Evolutionary conservation across 1,140 invertebrate genomes (phyloP), one percentile per base, ranked within the genome.

Genomic region (Adelges cooleyi): DNA sequence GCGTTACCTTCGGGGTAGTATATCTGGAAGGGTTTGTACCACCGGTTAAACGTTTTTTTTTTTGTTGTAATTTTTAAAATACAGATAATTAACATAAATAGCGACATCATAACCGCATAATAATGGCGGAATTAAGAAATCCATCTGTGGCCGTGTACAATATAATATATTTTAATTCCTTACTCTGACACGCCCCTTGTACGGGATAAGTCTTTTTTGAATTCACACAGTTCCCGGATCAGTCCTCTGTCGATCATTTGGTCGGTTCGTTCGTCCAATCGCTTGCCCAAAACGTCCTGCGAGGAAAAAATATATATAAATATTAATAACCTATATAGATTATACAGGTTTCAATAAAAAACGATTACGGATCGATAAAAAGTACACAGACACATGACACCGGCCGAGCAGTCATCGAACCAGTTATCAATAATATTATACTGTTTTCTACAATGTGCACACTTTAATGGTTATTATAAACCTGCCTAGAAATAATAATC

Each of bases 241-340:
- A 62, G n/a, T 48, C 56, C 56, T 3, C 56, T 46, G 27, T 62
- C 42, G 1, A 48, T 42, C 56, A 62, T 62, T 17, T 62, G 38
- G 27, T 62, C 56, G 2, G 42, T 33, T 22, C 56, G 56, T 13
- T 29, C 2, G 11, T 62, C 56, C 17, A 62, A 18, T 3, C 56
- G 38, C 1, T 9, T 17, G 42, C 46, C 44, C 18, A 62, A 20
- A 15, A 62, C 27, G n/a, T 48, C 56, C 56, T 62, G 54, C 9
- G 17, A n/a, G 15, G 6, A 17, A 17, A n/a, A 17, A 17, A 17
- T 10, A 33, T 46, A 62, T n/a, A n/a, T n/a, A n/a, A n/a, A n/a
- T n/a, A n/a, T n/a, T n/a, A n/a, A n/a, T n/a, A n/a, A n/a, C n/a
- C n/a, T n/a, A n/a, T n/a, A n/a, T n/a, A n/a, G n/a, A n/a, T n/a